Base-by-base conservation (phyloP, 2,113 vertebrate genomes). In the Cochlearius cochlearius region DNA sequence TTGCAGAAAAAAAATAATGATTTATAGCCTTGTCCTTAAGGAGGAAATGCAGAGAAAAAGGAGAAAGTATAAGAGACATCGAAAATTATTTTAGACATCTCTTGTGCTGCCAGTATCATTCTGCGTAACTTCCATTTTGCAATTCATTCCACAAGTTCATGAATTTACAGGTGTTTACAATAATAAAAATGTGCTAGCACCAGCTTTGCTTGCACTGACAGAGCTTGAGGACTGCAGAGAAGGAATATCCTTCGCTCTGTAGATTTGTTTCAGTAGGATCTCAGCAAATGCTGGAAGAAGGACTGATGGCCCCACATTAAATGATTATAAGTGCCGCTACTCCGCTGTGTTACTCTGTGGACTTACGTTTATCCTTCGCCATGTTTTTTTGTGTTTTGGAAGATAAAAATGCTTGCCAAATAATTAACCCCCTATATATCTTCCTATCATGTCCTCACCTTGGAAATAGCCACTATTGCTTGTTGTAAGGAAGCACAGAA, bases 161-260 rank as follows among this genome's bases (percentile, higher is more conserved):
- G 50, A 91, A 58, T 88, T 92, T 55, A 81, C 30, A 69, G 64
- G 38, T 81, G 19, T 84, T 84, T 84, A 29, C 18, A 62, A 43
- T 26, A 53, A 18, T 66, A 73, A 83, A 91, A 95, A 30, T 50
- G 25, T 58, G 8, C 18, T 67, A 78, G 5, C 15, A 77, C 5
- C 17, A 71, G 25, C 22, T 89, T 81, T 84, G 22, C 21, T 20
- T 55, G 36, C 34, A 29, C 14, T 53, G 13, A 15, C 36, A 58
- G 59, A 89, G 9, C 29, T 74, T 58, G 58, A 63, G 30, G 38
- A 36, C 34, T 49, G 7, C 27, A 26, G 49, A 76, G 27, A 29
- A 18, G 11, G 16, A 83, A 69, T 26, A 49, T 14, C 5, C 25
- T 64, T 83, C 0, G 0, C 26, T 74, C 22, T 22, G 3, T 12